Percentiles rank a stretch among this genome's conserved stretches.
These are phyloP conservation scores for Dendrocincla tyrannina DNA, from an alignment of 2,797 vertebrate species.

Conservation along the genomic window DNA sequence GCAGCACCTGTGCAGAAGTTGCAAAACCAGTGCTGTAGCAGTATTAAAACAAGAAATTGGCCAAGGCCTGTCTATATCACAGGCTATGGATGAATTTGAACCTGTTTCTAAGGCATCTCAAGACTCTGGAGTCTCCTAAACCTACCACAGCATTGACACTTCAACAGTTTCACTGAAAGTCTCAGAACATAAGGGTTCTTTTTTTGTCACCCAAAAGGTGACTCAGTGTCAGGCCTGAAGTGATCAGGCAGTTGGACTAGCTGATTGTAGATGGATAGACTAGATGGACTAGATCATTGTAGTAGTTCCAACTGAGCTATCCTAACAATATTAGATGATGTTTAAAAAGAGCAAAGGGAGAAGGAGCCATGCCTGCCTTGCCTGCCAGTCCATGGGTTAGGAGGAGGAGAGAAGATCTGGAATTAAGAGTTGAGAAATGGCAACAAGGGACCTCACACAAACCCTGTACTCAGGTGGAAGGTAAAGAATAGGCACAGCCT, in stretches of 20 bases:
- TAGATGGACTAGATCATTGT: background rate
- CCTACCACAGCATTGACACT: background rate
- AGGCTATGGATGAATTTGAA: background rate
- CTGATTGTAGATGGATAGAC: no score
- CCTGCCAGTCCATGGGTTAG: background rate
- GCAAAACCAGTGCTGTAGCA: background rate
- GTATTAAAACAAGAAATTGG: background rate
- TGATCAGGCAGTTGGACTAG: background rate
- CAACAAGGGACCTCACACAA: background rate
- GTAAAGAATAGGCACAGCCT: background rate
- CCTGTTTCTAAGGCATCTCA: background rate
- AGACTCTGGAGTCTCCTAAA: background rate
- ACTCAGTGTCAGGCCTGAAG: background rate
- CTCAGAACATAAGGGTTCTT: background rate
- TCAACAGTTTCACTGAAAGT: background rate
- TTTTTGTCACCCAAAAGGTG: background rate
- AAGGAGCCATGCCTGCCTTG: accelerated
- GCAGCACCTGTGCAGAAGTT: background rate
- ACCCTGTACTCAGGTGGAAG: background rate
- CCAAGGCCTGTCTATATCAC: background rate
- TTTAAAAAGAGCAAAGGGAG: background rate
- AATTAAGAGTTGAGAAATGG: background rate
- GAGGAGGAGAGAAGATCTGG: background rate
- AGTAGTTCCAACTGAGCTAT: background rate
- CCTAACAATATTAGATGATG: background rate